Evolutionary conservation across 2,113 vertebrate species (phyloP).

Genomic region (Anoura caudifer): DNA sequence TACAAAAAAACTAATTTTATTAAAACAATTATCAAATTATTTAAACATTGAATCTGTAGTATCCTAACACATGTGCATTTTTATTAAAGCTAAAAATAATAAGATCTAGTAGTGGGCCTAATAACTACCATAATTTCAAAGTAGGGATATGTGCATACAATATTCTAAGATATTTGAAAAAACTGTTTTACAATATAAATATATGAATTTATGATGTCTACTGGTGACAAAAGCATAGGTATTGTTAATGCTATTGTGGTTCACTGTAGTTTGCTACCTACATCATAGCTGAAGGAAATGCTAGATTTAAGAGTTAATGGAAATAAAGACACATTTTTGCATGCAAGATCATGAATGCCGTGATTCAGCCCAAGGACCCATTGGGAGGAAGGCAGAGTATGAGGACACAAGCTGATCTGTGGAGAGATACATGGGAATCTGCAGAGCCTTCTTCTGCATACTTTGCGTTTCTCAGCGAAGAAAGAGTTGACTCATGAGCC

Average conservation of each 20-base stretch:
- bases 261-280: background rate
- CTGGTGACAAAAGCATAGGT: background rate
- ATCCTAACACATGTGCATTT: background rate
- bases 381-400: background rate
- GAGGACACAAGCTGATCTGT: background rate
- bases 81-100: background rate
- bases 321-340: background rate
- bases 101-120: background rate
- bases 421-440: background rate
- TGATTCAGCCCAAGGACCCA: background rate
- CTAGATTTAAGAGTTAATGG: background rate
- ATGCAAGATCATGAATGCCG: background rate
- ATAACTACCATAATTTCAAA: constrained; percentile 3
- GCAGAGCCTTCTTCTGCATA: background rate
- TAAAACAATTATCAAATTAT: background rate
- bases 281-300: background rate
- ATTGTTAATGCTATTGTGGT: background rate
- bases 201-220: background rate
- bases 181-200: background rate
- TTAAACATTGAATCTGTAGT: background rate
- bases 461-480: background rate
- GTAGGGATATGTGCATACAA: background rate
- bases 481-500: background rate
- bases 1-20: background rate
- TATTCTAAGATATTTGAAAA: background rate